Percentiles rank a stretch among this genome's conserved stretches.
These are phyloP conservation scores for Heliothis subflexa DNA, from an alignment of 1,140 invertebrate genomes.

Conservation along the genomic window DNA sequence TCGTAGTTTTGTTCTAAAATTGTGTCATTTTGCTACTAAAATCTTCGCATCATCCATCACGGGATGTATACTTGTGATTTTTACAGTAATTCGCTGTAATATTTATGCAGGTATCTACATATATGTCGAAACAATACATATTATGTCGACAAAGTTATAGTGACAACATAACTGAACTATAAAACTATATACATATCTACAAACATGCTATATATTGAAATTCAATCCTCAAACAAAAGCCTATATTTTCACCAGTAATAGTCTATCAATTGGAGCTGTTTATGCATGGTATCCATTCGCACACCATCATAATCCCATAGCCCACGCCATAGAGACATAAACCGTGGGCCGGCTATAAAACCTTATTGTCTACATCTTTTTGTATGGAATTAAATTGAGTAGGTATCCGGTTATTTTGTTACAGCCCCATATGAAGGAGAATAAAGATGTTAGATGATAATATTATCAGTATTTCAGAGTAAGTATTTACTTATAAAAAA, in stretches of 20 bases:
- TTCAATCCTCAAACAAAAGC: not conserved
- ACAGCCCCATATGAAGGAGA: too few relatives aligned
- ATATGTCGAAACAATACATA: too few relatives aligned
- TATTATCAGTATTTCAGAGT: too few relatives aligned
- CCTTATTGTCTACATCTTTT: constrained; percentile 63
- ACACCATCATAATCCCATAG: constrained; percentile 33
- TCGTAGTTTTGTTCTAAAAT: too few relatives aligned
- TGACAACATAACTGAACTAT: not conserved
- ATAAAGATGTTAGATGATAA: too few relatives aligned
- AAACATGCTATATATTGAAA: not conserved
- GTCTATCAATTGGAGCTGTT: constrained; percentile 24
- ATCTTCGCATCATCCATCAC: too few relatives aligned
- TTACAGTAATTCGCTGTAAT: too few relatives aligned
- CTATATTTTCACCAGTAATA: constrained; percentile 14
- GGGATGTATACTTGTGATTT: too few relatives aligned
- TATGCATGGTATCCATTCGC: constrained; percentile 24
- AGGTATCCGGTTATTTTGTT: not conserved
- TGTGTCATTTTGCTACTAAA: too few relatives aligned
- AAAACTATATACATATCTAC: too few relatives aligned
- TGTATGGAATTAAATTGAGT: constrained; percentile 68
- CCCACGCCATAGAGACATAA: constrained; percentile 24
- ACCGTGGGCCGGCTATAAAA: constrained; percentile 56
- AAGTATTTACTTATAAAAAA: too few relatives aligned
- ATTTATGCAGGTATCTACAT: not conserved
- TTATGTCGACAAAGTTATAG: not conserved